Evolutionary conservation across 2,888 invertebrate genomes (phyloP).

Genomic region (Synergus itoensis): DNA sequence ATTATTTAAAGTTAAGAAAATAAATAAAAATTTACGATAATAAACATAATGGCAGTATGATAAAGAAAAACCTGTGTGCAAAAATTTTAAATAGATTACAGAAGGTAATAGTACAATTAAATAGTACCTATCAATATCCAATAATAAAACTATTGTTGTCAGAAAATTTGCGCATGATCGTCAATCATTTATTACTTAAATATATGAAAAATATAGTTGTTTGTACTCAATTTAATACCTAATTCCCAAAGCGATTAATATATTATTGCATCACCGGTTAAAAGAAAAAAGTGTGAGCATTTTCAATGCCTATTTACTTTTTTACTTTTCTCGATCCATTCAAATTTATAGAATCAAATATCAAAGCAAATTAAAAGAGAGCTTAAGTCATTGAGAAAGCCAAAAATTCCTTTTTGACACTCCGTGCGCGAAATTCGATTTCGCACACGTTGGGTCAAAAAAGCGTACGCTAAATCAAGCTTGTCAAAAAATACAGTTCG

Average conservation of each 20-base stretch:
- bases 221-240: slow-evolving; percentile 29
- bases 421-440: too few species aligned
- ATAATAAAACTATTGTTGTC: not conserved
- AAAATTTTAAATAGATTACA: not conserved
- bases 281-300: slow-evolving; percentile 17
- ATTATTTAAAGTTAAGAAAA: not conserved
- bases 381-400: not conserved
- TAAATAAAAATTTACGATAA: not conserved
- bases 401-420: not conserved
- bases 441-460: too few species aligned
- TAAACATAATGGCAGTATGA: not conserved
- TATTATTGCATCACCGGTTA: slow-evolving; percentile 9
- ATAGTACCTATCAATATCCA: not conserved
- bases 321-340: not conserved
- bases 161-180: not conserved
- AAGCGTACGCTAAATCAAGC: too few species aligned
- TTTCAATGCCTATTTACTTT: not conserved
- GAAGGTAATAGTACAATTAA: not conserved
- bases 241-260: slow-evolving; percentile 10
- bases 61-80: not conserved
- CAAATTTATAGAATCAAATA: not conserved
- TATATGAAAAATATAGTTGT: slow-evolving; percentile 8
- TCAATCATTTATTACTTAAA: not conserved
- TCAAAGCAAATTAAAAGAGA: slow-evolving; percentile 19
- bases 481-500: too few species aligned